Conservation (phyloP, 2,113 vertebrate species). For the Tringa solitaria region DNA sequence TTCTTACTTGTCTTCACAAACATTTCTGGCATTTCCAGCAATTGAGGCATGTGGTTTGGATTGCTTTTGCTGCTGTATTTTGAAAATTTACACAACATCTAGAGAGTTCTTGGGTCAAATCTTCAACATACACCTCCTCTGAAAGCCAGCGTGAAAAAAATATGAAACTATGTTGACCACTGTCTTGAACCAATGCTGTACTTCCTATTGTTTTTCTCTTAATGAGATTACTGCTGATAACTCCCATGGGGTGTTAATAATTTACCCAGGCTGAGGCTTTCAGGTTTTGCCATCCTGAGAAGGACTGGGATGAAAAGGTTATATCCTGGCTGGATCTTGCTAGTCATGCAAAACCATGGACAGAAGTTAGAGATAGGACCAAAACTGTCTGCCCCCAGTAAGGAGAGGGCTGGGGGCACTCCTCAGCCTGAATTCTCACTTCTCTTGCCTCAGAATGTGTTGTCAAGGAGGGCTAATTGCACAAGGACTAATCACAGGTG, state of each 20-base stretch:
- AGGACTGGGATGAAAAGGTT: neutral
- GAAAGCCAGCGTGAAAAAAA: neutral
- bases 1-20: constrained; percentile 51
- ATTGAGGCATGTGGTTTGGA: neutral
- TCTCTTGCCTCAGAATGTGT: neutral
- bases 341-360: neutral
- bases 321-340: neutral
- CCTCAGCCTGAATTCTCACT: neutral
- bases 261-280: neutral
- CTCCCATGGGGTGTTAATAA: neutral
- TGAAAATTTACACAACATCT: neutral
- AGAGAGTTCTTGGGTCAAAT: neutral
- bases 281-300: neutral
- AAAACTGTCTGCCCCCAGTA: neutral
- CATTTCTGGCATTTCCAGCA: constrained; percentile 31
- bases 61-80: neutral
- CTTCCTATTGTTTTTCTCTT: neutral
- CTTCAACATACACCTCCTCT: neutral
- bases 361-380: neutral
- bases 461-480: neutral
- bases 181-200: neutral
- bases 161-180: neutral
- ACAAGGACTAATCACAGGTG: neutral
- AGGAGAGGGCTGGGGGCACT: neutral
- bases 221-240: neutral